phyloP scores from a whole-genome alignment of 2,888 invertebrate genomes.

The Dryomyza anilis region DNA sequence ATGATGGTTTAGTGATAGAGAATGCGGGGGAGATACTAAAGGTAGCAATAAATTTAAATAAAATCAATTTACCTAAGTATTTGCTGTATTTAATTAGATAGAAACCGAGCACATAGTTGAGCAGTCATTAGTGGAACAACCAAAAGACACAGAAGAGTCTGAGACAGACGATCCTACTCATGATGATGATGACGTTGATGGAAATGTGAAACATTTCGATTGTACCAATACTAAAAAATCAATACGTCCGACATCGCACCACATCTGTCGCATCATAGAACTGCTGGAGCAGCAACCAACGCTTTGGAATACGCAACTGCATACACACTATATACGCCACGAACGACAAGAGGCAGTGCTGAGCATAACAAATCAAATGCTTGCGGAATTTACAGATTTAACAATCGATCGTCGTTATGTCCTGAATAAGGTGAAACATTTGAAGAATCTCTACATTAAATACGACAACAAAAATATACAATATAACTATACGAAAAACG shows the following conservation, averaged over 20 bases:
- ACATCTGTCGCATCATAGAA: conserved; percentile 1
- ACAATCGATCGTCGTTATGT: conserved; percentile 1
- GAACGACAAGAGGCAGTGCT: background rate
- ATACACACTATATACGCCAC: background rate
- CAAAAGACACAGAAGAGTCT: no score
- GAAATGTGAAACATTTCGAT: no score
- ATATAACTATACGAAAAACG: background rate
- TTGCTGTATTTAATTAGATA: no score
- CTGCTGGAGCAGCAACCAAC: background rate
- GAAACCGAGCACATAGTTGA: no score
- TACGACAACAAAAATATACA: background rate
- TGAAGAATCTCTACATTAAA: conserved; percentile 1
- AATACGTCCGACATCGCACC: background rate
- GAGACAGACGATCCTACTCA: no score
- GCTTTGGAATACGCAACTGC: conserved; percentile 4
- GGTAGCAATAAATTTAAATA: no score
- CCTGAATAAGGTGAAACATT: background rate
- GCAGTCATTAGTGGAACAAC: no score
- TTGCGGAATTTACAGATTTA: background rate
- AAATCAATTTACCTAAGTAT: no score
- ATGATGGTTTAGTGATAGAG: no score
- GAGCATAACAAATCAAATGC: background rate
- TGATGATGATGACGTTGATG: no score
- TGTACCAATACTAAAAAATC: no score
- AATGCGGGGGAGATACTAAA: no score